Evolutionary conservation across 2,797 vertebrate species (phyloP), one percentile per base, ranked within the genome.

Genomic region (Dicrostonyx torquatus): DNA sequence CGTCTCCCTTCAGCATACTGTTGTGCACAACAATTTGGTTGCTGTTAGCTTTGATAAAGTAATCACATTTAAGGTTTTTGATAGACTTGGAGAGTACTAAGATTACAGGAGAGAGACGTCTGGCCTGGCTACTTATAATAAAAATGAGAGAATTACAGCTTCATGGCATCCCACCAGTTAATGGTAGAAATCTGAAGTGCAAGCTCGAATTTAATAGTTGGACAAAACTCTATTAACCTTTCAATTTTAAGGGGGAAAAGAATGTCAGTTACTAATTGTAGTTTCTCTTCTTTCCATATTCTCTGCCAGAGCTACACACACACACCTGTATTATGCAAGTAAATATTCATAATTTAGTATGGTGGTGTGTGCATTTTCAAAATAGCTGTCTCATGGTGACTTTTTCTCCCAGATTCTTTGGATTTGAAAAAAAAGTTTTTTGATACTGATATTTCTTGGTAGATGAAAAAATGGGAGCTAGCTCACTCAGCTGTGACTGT

Each of bases 391-490:
- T 90, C 95, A 75, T 18, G n/a, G 14, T 94, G 64, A 93, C 43
- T 95, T 90, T 87, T 87, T 92, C 40, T 34, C 13, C 15, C 26
- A 89, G 60, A 29, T 14, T 72, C 80, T 96, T 87, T 93, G n/a
- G 12, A 90, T 93, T 76, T 93, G 75, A 94, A 95, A 93, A 87
- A 20, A 10, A 85, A 76, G 20, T 93, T 43, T 93, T 93, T 94
- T 89, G 29, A 94, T 17, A 66, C 90, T 91, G 64, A 10, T 96
- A 68, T 91, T 96, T 50, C 64, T 94, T 94, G 75, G n/a, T 95
- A 60, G 58, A 83, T 88, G 94, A 58, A 95, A 80, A n/a, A 50
- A 40, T 48, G 64, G 90, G 62, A 83, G 90, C 43, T 60, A 76
- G 24, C 80, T 93, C 78, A 62, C 20, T 78, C 70, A 50, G 18